phyloP scores from a whole-genome alignment of 2,113 vertebrate genomes.

The Xyliphius kryptos region DNA sequence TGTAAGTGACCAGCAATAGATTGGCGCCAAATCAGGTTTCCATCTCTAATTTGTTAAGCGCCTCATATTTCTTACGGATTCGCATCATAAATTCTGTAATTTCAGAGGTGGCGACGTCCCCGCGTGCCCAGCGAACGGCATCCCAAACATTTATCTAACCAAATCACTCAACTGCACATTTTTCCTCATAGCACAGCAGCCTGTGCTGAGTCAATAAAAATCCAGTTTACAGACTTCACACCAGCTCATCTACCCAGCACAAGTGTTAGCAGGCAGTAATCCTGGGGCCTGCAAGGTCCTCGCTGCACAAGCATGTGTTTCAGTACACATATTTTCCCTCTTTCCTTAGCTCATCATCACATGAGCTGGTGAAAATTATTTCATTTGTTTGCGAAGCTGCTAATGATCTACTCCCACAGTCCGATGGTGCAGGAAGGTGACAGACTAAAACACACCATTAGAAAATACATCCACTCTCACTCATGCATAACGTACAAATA shows the following conservation, averaged over 20 bases:
- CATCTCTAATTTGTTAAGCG: too few relatives aligned
- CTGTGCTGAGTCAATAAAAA: conserved; percentile 34
- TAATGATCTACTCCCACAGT: conserved; percentile 60
- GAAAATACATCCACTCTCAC: conserved; percentile 34
- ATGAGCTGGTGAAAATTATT: conserved; percentile 55
- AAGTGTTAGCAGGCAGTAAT: conserved; percentile 61
- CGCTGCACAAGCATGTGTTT: conserved; percentile 54
- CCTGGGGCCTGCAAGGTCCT: conserved; percentile 60
- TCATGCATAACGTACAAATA: conserved; percentile 30
- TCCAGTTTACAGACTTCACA: conserved; percentile 55
- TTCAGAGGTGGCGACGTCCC: too few relatives aligned
- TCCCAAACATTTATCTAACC: background rate
- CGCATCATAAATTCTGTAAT: too few relatives aligned
- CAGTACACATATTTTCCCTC: conserved; percentile 53
- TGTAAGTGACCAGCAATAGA: too few relatives aligned
- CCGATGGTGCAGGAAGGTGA: conserved; percentile 49
- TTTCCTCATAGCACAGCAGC: too few relatives aligned
- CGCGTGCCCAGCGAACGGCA: too few relatives aligned
- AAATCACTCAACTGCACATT: too few relatives aligned
- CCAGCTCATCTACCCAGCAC: conserved; percentile 57
- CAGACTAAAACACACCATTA: conserved; percentile 42
- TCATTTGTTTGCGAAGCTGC: conserved; percentile 59
- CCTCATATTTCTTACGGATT: too few relatives aligned
- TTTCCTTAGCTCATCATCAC: conserved; percentile 59
- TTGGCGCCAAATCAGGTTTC: too few relatives aligned